Evolutionary conservation across 2,888 invertebrate genomes (phyloP), one percentile per base, ranked within the genome.

Genomic region (Lissonota sp.): DNA sequence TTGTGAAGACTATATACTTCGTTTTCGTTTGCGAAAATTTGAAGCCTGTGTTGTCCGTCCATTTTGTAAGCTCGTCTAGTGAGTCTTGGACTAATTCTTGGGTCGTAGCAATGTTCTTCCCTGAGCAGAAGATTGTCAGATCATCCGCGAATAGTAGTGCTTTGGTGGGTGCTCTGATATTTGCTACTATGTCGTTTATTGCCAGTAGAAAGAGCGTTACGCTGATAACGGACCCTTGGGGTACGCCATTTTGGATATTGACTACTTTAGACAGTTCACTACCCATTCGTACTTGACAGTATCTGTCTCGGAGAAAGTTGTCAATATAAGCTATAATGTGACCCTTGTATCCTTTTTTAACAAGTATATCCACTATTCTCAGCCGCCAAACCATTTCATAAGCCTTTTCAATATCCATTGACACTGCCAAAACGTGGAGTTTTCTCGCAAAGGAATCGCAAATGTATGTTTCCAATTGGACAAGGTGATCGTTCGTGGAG

Each of bases 401-500:
- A 0, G 85, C 85, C 49, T 85, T 84, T 60, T 85, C 84, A 12
- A 84, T 71, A 46, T 84, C 80, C 51, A 84, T 39, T 7, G 70
- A 75, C 0, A 82, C 55, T 1, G 77, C 77, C n/a, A 74, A 37
- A 12, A 74, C 46, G 39, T 74, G 57, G 57, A 60, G 12, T 7
- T 64, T 58, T 1, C 12, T 44, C 14, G 44, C 6, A 8, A 74
- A 64, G 6, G 66, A 44, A 8, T 7, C 12, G 12, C 63, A 73
- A 4, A 73, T 79, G 5, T 73, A 39, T 6, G 60, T 76, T 66
- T 84, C 71, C 0, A 84, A 39, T n/a, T 79, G 70, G 4, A 76
- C 63, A 0, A 87, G 72, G 42, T 84, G 78, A 51, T 86, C 84
- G 5, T 63, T 39, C 0, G 79, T 83, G 1, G 73, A 79, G 10